Conservation (phyloP, 2,888 invertebrate genomes). For the Drosophila algonquin region DNA sequence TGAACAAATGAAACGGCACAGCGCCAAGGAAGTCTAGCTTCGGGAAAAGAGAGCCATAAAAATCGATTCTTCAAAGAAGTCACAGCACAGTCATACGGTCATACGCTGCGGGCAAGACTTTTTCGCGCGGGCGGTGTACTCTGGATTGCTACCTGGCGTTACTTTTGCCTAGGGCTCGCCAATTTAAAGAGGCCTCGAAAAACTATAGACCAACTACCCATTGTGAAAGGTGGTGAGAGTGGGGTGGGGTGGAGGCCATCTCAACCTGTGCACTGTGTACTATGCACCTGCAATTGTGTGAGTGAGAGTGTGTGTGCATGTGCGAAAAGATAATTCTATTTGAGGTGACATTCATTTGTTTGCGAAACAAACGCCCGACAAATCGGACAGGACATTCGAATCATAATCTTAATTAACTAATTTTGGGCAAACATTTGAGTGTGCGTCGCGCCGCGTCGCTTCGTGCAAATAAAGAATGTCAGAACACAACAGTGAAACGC, state of each 20-base stretch:
- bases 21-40: conserved; percentile 23
- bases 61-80: conserved; percentile 81
- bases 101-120: conserved; percentile 45
- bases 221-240: neutral
- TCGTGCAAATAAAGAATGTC: conserved; percentile 63
- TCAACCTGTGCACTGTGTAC: conserved; percentile 29
- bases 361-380: conserved; percentile 33
- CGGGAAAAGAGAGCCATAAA: conserved; percentile 71
- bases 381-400: conserved; percentile 50
- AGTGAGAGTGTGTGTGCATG: conserved; percentile 16
- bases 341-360: conserved; percentile 30
- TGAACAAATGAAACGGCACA: conserved; percentile 16
- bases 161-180: conserved; percentile 36
- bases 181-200: conserved; percentile 40
- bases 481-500: conserved; percentile 51
- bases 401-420: conserved; percentile 66
- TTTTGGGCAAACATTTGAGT: conserved; percentile 59
- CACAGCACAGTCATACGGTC: conserved; percentile 40
- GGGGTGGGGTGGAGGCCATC: conserved; percentile 7
- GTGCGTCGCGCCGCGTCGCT: conserved; percentile 37
- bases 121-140: conserved; percentile 62
- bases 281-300: conserved; percentile 11
- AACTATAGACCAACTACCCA: neutral
- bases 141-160: conserved; percentile 30
- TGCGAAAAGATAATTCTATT: conserved; percentile 30